Conservation (phyloP, 2,888 invertebrate genomes). For the Ochlodes sylvanus region DNA sequence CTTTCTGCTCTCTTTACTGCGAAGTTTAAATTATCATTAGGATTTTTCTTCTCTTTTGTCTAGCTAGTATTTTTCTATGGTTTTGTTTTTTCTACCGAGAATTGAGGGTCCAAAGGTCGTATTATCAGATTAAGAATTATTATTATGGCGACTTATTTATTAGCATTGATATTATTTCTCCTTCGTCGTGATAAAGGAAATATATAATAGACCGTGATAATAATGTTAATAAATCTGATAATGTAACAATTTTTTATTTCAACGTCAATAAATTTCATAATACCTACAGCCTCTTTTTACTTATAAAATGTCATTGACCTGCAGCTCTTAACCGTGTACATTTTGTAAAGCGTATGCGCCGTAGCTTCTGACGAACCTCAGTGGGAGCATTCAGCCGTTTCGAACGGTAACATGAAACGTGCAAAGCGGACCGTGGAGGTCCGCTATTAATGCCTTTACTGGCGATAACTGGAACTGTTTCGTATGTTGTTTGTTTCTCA, state of each 20-base stretch:
- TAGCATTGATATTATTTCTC: too few relatives aligned
- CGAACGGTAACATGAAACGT: neutral
- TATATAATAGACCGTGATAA: too few relatives aligned
- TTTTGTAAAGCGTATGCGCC: neutral
- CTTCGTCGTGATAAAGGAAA: too few relatives aligned
- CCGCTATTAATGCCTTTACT: neutral
- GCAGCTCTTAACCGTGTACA: neutral
- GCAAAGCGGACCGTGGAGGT: conserved; percentile 1
- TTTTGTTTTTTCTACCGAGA: too few relatives aligned
- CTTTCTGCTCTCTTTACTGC: neutral
- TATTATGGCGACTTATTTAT: too few relatives aligned
- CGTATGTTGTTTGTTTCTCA: neutral
- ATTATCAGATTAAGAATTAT: too few relatives aligned
- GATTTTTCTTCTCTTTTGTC: neutral
- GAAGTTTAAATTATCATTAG: neutral
- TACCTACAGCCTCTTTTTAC: too few relatives aligned
- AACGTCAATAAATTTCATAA: too few relatives aligned
- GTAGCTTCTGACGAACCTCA: neutral
- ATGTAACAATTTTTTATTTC: too few relatives aligned
- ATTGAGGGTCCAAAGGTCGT: too few relatives aligned
- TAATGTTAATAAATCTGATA: too few relatives aligned
- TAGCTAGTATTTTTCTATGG: neutral
- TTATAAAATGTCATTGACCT: too few relatives aligned
- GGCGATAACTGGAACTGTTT: neutral
- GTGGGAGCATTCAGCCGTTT: neutral